Percentiles rank a stretch among this genome's conserved stretches.
Conservation (phyloP, 2,888 invertebrate genomes). For the Taphrorychus bicolor region DNA sequence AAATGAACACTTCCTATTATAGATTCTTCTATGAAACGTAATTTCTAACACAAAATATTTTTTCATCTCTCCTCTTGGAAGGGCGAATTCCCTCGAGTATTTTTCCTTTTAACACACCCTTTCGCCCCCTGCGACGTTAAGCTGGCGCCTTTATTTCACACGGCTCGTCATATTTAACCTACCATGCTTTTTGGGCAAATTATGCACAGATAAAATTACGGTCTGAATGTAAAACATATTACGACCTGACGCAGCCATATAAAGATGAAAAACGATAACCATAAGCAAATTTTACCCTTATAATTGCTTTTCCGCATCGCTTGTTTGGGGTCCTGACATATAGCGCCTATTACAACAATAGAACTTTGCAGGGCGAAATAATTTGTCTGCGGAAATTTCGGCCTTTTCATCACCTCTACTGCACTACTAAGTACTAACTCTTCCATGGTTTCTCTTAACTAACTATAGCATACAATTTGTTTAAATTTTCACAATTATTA, state of each 20-base stretch:
- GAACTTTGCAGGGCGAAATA: neutral
- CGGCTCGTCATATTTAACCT: neutral
- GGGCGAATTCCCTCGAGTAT: too few relatives aligned
- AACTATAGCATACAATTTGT: too few relatives aligned
- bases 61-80: too few relatives aligned
- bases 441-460: too few relatives aligned
- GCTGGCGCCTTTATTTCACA: neutral
- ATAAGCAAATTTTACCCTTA: conserved; percentile 26
- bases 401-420: too few relatives aligned
- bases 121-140: neutral
- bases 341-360: neutral
- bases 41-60: too few relatives aligned
- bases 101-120: too few relatives aligned
- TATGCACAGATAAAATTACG: conserved; percentile 2
- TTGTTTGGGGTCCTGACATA: neutral
- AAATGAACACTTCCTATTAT: too few relatives aligned
- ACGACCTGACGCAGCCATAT: conserved; percentile 15
- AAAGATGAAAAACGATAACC: conserved; percentile 11
- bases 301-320: conserved; percentile 16
- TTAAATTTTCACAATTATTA: too few relatives aligned
- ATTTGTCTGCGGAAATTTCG: too few relatives aligned
- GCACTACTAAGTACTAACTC: too few relatives aligned
- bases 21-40: too few relatives aligned
- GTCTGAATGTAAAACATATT: conserved; percentile 24
- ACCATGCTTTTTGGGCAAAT: neutral